Conservation (phyloP, 2,797 vertebrate genomes). For the Myripristis murdjan region DNA sequence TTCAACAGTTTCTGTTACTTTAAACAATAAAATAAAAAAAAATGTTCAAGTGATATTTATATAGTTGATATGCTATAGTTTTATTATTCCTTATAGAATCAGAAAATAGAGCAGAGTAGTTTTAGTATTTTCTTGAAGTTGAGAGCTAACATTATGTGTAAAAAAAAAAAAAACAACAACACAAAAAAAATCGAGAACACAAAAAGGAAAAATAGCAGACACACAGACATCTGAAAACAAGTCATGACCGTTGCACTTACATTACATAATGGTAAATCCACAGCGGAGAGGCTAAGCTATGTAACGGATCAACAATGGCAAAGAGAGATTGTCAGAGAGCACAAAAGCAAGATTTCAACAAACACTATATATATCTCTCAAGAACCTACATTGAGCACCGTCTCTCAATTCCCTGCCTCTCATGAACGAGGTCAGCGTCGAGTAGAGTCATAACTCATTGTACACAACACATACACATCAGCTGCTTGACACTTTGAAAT, state of each 20-base stretch:
- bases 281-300: not conserved
- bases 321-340: not conserved
- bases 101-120: not conserved
- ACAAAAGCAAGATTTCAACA: not conserved
- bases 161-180: not conserved
- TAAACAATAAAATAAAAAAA: too few relatives aligned
- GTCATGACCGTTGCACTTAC: too few relatives aligned
- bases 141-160: not conserved
- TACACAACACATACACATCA: not conserved
- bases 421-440: conserved; percentile 14
- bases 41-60: too few relatives aligned
- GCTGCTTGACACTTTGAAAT: conserved; percentile 16
- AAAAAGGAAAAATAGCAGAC: not conserved
- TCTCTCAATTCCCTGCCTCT: not conserved
- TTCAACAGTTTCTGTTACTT: too few relatives aligned
- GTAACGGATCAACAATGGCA: not conserved
- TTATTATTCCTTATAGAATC: too few relatives aligned
- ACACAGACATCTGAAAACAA: not conserved
- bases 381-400: not conserved
- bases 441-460: conserved; percentile 4
- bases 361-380: not conserved
- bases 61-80: too few relatives aligned
- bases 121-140: not conserved
- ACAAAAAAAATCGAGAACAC: not conserved
- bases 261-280: too few relatives aligned